These are phyloP conservation scores for Cottus gobio DNA, from an alignment of 2,113 vertebrate genomes.

Conservation along the genomic window DNA sequence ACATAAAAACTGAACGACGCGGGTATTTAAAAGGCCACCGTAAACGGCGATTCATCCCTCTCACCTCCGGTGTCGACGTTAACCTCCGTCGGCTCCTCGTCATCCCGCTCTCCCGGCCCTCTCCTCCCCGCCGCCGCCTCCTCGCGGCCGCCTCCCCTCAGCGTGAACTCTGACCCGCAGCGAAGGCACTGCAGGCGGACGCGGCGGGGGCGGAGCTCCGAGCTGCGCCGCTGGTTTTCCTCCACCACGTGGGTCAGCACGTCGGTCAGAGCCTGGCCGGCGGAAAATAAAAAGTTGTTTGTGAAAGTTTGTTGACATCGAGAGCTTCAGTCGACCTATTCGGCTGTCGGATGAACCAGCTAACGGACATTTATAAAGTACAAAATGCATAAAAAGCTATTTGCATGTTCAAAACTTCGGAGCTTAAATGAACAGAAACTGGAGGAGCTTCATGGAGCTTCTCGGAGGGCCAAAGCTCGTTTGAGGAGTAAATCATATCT, in stretches of 20 bases:
- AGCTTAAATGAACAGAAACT: neutral
- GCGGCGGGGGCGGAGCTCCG: conserved; percentile 45
- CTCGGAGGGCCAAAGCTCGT: neutral
- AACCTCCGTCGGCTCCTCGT: conserved; percentile 10
- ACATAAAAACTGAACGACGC: neutral
- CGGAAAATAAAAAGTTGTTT: neutral
- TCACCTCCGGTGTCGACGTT: conserved; percentile 40
- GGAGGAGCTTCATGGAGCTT: neutral
- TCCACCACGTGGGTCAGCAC: conserved; percentile 81
- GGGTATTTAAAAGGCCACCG: neutral
- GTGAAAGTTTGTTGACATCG: neutral
- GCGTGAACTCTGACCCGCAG: conserved; percentile 85
- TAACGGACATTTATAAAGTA: neutral
- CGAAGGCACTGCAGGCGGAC: conserved; percentile 87
- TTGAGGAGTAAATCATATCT: neutral
- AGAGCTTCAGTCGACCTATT: neutral
- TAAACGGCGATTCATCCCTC: neutral
- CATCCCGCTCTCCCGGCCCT: conserved; percentile 1
- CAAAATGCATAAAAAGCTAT: neutral
- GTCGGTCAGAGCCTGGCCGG: conserved; percentile 76
- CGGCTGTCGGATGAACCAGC: neutral
- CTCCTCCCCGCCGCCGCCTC: conserved; percentile 17
- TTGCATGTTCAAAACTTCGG: neutral
- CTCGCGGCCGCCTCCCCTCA: neutral
- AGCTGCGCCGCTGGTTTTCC: conserved; percentile 77